These are phyloP conservation scores for Parnassius smintheus DNA, from an alignment of 2,888 invertebrate genomes.

Conservation along the genomic window DNA sequence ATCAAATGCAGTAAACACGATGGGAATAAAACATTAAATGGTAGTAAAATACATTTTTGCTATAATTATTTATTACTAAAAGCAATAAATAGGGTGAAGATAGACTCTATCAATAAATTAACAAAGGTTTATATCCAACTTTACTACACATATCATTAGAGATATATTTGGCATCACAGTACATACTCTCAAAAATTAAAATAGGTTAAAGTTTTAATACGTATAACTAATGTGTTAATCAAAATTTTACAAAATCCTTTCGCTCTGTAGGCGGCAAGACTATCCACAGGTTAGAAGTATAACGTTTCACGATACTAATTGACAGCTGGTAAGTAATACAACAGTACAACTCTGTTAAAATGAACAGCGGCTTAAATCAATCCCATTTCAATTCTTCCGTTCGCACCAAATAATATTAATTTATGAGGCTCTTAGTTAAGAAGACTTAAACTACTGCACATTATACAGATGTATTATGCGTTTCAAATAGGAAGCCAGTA, in stretches of 20 bases:
- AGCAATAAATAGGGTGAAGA: conserved; percentile 77
- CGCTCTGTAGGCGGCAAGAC: conserved; percentile 15
- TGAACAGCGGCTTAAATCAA: background rate
- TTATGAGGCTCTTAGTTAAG: background rate
- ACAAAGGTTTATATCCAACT: conserved; percentile 63
- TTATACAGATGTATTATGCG: background rate
- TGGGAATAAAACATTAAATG: too few species aligned
- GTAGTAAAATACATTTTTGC: conserved; percentile 31
- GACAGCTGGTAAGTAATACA: conserved; percentile 1
- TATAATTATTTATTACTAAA: conserved; percentile 71
- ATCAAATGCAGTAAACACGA: too few species aligned
- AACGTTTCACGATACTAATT: background rate
- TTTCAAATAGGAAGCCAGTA: too few species aligned
- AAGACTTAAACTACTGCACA: conserved; percentile 10
- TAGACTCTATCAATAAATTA: conserved; percentile 77
- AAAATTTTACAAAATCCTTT: conserved; percentile 22
- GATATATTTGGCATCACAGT: conserved; percentile 76
- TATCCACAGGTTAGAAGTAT: background rate
- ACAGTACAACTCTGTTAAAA: too few species aligned
- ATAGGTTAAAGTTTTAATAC: conserved; percentile 36
- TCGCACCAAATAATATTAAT: conserved; percentile 3
- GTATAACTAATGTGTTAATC: conserved; percentile 28
- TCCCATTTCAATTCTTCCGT: background rate
- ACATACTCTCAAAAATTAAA: conserved; percentile 46
- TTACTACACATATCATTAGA: conserved; percentile 62